A percentile compares a stretch with the other conserved stretches of the same genome.
These are phyloP conservation scores for Mormyrus proboscirostris DNA, from an alignment of 2,797 vertebrate species.

Conservation along the genomic window DNA sequence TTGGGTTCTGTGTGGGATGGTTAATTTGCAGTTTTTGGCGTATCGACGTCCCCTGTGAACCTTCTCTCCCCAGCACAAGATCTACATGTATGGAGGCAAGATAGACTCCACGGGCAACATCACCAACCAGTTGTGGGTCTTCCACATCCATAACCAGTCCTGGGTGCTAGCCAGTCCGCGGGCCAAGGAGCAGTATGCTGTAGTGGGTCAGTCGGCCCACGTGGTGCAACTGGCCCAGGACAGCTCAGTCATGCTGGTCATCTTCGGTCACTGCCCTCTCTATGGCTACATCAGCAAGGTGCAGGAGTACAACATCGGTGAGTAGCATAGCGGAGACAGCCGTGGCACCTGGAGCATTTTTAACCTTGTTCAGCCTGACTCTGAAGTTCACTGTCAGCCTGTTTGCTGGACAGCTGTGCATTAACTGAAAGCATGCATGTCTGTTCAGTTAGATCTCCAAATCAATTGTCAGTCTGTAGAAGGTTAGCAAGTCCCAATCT, in stretches of 20 bases:
- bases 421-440: background rate
- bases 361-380: background rate
- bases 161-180: constrained; percentile 69
- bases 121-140: constrained; percentile 86
- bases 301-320: constrained; percentile 86
- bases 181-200: constrained; percentile 85
- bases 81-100: constrained; percentile 98
- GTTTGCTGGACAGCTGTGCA: background rate
- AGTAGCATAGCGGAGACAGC: constrained; percentile 30
- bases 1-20: background rate
- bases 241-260: constrained; percentile 74
- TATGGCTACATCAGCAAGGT: constrained; percentile 91
- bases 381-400: background rate
- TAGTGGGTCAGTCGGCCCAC: constrained; percentile 93
- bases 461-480: background rate
- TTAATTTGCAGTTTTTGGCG: background rate
- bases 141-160: constrained; percentile 78
- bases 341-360: background rate
- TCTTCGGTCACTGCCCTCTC: constrained; percentile 93
- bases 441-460: background rate
- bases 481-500: background rate
- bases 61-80: constrained; percentile 65
- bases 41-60: background rate
- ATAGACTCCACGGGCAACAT: constrained; percentile 88
- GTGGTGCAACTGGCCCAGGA: constrained; percentile 60